A percentile compares a stretch with the other conserved stretches of the same genome.
Evolutionary conservation across 2,888 invertebrate species (phyloP).

Genomic region (Anthrax anthrax): DNA sequence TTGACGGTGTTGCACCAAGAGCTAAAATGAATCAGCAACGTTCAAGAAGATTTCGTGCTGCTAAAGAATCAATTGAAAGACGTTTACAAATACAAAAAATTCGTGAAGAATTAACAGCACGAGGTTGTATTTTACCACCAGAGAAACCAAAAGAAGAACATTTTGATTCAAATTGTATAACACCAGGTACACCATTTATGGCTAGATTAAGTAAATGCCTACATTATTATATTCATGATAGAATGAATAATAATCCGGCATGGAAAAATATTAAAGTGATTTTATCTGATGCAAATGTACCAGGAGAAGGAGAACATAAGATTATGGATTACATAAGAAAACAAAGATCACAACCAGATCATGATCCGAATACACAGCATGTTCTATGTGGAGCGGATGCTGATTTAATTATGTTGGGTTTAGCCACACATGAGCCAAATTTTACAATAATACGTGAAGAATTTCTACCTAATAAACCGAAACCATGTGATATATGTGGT

Average conservation of each 20-base stretch:
- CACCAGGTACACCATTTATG: conserved; percentile 99
- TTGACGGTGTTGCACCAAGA: conserved; percentile 97
- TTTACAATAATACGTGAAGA: conserved; percentile 98
- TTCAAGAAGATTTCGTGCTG: conserved; percentile 88
- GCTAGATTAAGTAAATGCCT: conserved; percentile 69
- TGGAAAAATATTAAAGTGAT: conserved; percentile 91
- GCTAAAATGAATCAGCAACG: conserved; percentile 99
- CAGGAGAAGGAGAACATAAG: conserved; percentile 97
- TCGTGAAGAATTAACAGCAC: conserved; percentile 53
- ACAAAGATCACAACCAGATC: conserved; percentile 86
- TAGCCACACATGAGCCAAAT: conserved; percentile 97
- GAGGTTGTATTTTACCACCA: conserved; percentile 65
- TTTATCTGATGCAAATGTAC: conserved; percentile 97
- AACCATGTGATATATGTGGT: conserved; percentile 91
- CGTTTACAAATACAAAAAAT: conserved; percentile 70
- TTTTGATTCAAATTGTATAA: conserved; percentile 98
- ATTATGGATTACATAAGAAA: conserved; percentile 98
- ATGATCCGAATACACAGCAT: conserved; percentile 96
- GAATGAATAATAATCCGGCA: conserved; percentile 79
- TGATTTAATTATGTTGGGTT: conserved; percentile 93
- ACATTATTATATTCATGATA: conserved; percentile 36
- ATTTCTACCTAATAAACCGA: conserved; percentile 92
- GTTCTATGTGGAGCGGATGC: conserved; percentile 97
- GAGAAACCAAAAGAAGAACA: conserved; percentile 84
- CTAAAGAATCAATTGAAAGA: conserved; percentile 87